Conservation (phyloP, 2,888 invertebrate genomes). For the Stictocephala bisonia region DNA sequence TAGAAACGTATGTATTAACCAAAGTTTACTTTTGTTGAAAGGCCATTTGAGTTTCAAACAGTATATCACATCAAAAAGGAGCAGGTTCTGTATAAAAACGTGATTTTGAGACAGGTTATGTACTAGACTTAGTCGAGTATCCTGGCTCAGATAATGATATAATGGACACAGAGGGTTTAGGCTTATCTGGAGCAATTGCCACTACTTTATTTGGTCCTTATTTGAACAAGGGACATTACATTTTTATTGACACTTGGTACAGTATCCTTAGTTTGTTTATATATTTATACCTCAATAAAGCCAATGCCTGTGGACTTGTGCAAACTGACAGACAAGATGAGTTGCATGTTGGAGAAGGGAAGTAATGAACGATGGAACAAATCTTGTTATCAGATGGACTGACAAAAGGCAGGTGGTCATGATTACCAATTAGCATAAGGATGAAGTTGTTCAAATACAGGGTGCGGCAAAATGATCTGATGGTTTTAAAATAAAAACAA, state of each 20-base stretch:
- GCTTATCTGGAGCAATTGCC: slow-evolving; percentile 53
- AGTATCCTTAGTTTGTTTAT: slow-evolving; percentile 47
- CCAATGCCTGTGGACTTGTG: slow-evolving; percentile 44
- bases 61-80: slow-evolving; percentile 56
- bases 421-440: too few species aligned
- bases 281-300: slow-evolving; percentile 42
- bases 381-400: slow-evolving; percentile 40
- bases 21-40: slow-evolving; percentile 57
- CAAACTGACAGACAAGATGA: slow-evolving; percentile 16
- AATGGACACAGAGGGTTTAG: slow-evolving; percentile 43
- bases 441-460: too few species aligned
- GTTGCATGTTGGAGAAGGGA: slow-evolving; percentile 41
- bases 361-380: slow-evolving; percentile 39
- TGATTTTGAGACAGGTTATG: slow-evolving; percentile 55
- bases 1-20: slow-evolving; percentile 54
- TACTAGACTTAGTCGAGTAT: slow-evolving; percentile 55
- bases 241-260: slow-evolving; percentile 52
- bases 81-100: slow-evolving; percentile 58
- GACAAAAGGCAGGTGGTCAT: slow-evolving; percentile 46
- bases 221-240: slow-evolving; percentile 48
- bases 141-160: slow-evolving; percentile 49
- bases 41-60: slow-evolving; percentile 57
- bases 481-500: too few species aligned
- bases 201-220: slow-evolving; percentile 50
- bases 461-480: too few species aligned